These are phyloP conservation scores for Prinia subflava DNA, from an alignment of 2,113 vertebrate genomes.

Conservation along the genomic window DNA sequence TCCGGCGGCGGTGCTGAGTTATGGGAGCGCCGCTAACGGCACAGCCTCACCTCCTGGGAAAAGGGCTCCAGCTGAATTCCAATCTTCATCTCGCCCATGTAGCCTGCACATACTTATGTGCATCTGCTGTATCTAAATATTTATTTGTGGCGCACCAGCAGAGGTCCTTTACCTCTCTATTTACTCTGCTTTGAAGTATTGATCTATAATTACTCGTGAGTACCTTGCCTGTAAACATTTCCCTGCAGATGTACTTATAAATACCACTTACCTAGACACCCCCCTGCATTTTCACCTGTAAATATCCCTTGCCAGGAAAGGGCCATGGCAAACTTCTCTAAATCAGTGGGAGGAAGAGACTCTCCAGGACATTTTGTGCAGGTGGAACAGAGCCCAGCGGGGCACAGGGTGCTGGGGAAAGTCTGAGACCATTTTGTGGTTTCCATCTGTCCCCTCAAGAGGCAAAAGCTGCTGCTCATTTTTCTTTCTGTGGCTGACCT, in stretches of 20 bases:
- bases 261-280: constrained; percentile 51
- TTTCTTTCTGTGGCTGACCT: background rate
- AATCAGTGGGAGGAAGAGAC: background rate
- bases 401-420: background rate
- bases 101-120: background rate
- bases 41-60: background rate
- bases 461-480: background rate
- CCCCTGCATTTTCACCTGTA: constrained; percentile 32
- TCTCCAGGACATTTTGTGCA: background rate
- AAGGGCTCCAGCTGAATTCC: constrained; percentile 19
- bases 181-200: constrained; percentile 53
- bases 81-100: background rate
- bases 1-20: background rate
- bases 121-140: constrained; percentile 33
- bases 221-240: constrained; percentile 51
- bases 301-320: constrained; percentile 37
- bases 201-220: constrained; percentile 50
- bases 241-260: constrained; percentile 51
- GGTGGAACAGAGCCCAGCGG: background rate
- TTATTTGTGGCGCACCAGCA: constrained; percentile 32
- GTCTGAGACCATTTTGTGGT: background rate
- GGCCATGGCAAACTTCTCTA: background rate
- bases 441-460: background rate
- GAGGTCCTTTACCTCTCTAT: constrained; percentile 48
- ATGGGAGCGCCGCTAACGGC: background rate